Percentiles rank a stretch among this genome's conserved stretches.
Conservation (phyloP, 1,140 invertebrate species). For the Lysiphlebus fabarum region DNA sequence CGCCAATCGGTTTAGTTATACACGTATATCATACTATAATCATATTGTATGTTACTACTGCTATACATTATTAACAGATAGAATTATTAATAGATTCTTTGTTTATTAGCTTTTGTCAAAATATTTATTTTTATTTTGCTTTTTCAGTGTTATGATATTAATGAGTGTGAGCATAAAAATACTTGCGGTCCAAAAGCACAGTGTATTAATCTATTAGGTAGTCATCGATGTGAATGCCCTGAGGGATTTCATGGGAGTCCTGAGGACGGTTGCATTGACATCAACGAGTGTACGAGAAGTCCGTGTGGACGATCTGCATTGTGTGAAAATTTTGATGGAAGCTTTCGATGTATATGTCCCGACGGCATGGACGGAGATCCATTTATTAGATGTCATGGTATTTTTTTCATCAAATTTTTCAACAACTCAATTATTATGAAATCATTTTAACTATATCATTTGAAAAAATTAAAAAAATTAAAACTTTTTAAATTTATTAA, state of each 20-base stretch:
- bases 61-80: too few species aligned
- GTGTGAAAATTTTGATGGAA: constrained; percentile 71
- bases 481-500: background rate
- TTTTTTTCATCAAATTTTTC: constrained; percentile 22
- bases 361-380: constrained; percentile 76
- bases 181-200: constrained; percentile 76
- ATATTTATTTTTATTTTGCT: background rate
- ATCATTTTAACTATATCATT: too few species aligned
- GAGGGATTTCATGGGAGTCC: constrained; percentile 74
- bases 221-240: constrained; percentile 79
- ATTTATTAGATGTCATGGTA: constrained; percentile 67
- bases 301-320: constrained; percentile 72
- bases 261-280: constrained; percentile 65
- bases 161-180: constrained; percentile 72
- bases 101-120: too few species aligned
- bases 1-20: too few species aligned
- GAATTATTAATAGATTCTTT: too few species aligned
- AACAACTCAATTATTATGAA: background rate
- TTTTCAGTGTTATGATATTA: constrained; percentile 73
- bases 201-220: constrained; percentile 76
- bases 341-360: constrained; percentile 73
- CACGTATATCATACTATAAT: too few species aligned
- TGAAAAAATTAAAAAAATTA: too few species aligned
- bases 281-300: constrained; percentile 66
- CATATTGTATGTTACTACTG: too few species aligned